A percentile compares a stretch with the other conserved stretches of the same genome.
Evolutionary conservation across 2,113 vertebrate genomes (phyloP).

Genomic region (Amphiprion percula): DNA sequence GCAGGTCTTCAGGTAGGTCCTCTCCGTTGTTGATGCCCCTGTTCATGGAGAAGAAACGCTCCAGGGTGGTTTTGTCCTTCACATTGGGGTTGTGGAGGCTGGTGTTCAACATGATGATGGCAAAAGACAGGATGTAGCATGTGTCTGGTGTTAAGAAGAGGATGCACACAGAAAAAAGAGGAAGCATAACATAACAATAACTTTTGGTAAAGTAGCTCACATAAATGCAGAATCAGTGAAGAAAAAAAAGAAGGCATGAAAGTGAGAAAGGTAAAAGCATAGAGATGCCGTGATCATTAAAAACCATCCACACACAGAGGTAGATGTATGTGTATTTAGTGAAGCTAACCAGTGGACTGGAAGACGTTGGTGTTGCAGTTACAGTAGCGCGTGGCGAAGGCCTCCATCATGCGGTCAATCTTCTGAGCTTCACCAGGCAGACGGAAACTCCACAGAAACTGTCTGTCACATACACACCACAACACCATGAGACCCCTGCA

Average conservation of each 20-base stretch:
- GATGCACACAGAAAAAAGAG: constrained; percentile 4
- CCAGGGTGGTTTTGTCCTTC: constrained; percentile 92
- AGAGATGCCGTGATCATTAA: not conserved
- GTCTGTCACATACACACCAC: constrained; percentile 79
- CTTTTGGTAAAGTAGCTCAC: not conserved
- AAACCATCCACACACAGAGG: not conserved
- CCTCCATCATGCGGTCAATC: constrained; percentile 98
- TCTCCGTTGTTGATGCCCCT: constrained; percentile 92
- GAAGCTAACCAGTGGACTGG: constrained; percentile 91
- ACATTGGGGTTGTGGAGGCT: constrained; percentile 97
- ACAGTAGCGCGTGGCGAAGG: constrained; percentile 93
- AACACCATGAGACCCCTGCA: not conserved
- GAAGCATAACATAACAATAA: not conserved
- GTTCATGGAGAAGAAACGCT: constrained; percentile 95
- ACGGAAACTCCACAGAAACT: constrained; percentile 98
- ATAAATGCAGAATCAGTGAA: not conserved
- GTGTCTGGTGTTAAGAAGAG: constrained; percentile 86
- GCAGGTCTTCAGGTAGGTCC: constrained; percentile 89
- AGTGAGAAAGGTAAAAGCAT: not conserved
- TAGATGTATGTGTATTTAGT: not conserved
- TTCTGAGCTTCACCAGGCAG: constrained; percentile 97
- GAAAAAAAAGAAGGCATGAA: not conserved
- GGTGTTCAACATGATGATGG: constrained; percentile 98
- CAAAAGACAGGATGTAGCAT: constrained; percentile 97
- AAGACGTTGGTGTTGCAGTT: constrained; percentile 91